Percentiles rank a stretch among this genome's conserved stretches.
Evolutionary conservation across 2,797 vertebrate genomes (phyloP).

Genomic region (Arctocebus calabarensis): DNA sequence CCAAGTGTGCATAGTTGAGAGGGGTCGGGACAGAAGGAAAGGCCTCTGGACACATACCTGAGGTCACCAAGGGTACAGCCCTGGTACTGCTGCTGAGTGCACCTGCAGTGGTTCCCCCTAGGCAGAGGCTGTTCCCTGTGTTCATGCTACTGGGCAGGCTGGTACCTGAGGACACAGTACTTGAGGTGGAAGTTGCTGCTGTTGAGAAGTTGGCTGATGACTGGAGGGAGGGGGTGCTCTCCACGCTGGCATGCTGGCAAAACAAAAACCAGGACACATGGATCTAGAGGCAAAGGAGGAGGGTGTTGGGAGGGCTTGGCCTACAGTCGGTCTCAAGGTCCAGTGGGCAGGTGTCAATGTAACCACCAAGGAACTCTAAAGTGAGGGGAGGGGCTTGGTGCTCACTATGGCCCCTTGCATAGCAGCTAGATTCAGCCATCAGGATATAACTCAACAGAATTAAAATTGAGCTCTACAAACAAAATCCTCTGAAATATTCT

Average conservation of each 20-base stretch:
- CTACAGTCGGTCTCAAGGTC: neutral
- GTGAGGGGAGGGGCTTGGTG: neutral
- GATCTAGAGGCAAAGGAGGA: neutral
- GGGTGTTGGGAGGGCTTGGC: neutral
- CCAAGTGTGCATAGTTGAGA: neutral
- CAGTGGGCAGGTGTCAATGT: neutral
- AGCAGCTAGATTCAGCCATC: neutral
- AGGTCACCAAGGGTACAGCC: constrained; percentile 92
- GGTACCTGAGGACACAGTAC: constrained; percentile 82
- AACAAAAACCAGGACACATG: constrained; percentile 65
- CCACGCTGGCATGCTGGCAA: constrained; percentile 92
- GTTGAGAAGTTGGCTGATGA: constrained; percentile 89
- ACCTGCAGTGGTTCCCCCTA: constrained; percentile 91
- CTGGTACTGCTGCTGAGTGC: constrained; percentile 89
- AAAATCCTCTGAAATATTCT: neutral
- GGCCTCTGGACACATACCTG: constrained; percentile 83
- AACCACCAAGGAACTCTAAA: neutral
- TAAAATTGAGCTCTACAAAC: neutral
- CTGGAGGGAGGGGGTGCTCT: constrained; percentile 87
- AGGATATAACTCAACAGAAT: neutral
- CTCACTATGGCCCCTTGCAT: neutral
- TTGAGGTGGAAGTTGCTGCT: constrained; percentile 85
- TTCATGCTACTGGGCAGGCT: constrained; percentile 90
- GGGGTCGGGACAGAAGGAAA: neutral
- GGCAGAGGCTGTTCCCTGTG: constrained; percentile 90